These are phyloP conservation scores for Phaedon cochleariae DNA, from an alignment of 2,888 invertebrate genomes.

Conservation along the genomic window DNA sequence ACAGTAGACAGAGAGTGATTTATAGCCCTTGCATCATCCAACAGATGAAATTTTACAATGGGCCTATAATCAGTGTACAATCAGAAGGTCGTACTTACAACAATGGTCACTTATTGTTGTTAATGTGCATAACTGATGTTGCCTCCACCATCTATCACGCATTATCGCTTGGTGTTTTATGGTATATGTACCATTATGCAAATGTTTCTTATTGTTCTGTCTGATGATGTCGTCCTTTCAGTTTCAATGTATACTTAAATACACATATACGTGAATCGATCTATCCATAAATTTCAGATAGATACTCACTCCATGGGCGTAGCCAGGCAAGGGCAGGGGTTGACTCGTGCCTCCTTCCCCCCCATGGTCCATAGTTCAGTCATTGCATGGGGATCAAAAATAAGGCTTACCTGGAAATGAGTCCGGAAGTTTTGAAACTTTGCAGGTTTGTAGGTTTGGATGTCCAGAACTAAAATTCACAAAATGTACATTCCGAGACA, in stretches of 20 bases:
- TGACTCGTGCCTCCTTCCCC: too few species aligned
- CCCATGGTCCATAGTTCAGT: too few species aligned
- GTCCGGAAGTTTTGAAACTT: too few species aligned
- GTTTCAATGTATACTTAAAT: background rate
- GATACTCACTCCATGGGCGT: too few species aligned
- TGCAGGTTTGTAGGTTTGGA: too few species aligned
- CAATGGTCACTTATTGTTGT: conserved; percentile 50
- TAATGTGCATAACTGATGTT: conserved; percentile 50
- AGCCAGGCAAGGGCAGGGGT: too few species aligned
- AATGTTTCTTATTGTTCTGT: background rate
- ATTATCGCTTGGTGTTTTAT: background rate
- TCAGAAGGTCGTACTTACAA: conserved; percentile 43
- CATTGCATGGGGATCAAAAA: too few species aligned
- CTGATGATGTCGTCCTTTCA: background rate
- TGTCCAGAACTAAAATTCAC: too few species aligned
- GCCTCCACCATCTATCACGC: conserved; percentile 2
- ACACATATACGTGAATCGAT: background rate
- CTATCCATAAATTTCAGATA: background rate
- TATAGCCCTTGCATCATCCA: conserved; percentile 44
- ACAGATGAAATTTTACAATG: conserved; percentile 39
- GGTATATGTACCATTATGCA: background rate
- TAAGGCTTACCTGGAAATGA: too few species aligned
- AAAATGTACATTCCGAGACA: too few species aligned
- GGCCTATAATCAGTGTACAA: conserved; percentile 34
- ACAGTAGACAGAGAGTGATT: conserved; percentile 26